Percentiles rank a stretch among this genome's conserved stretches.
Conservation (phyloP, 2,888 invertebrate genomes). For the Tetragonula carbonaria region DNA sequence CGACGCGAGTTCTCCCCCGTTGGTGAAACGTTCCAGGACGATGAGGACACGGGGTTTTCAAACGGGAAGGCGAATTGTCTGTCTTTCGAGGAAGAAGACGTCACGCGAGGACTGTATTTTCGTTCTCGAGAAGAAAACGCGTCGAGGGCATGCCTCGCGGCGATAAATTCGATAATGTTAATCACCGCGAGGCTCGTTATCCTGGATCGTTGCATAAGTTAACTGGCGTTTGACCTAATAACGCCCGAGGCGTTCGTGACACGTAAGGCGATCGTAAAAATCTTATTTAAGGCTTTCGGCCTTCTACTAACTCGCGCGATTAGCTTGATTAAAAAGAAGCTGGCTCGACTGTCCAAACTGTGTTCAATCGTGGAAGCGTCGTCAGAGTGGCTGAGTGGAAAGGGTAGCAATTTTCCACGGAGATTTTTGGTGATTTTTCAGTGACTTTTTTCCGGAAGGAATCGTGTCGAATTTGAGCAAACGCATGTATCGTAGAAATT, state of each 20-base stretch:
- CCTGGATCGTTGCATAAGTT: conserved; percentile 48
- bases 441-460: no score
- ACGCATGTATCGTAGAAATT: no score
- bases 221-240: conserved; percentile 43
- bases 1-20: no score
- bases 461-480: no score
- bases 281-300: conserved; percentile 30
- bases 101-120: conserved; percentile 2
- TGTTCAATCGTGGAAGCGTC: background rate
- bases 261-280: conserved; percentile 29
- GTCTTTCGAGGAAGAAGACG: conserved; percentile 3
- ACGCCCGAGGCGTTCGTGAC: conserved; percentile 31
- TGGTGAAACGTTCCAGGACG: no score
- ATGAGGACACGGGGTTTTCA: background rate
- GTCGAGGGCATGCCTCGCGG: conserved; percentile 10
- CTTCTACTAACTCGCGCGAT: conserved; percentile 13
- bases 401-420: no score
- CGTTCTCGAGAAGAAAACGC: conserved; percentile 1
- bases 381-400: no score
- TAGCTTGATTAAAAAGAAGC: conserved; percentile 15
- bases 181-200: conserved; percentile 47
- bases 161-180: conserved; percentile 57
- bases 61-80: background rate
- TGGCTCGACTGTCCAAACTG: background rate
- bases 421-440: no score